Percentiles rank a stretch among this genome's conserved stretches.
phyloP scores from a whole-genome alignment of 2,888 invertebrate species.

The Hipparchia semele region DNA sequence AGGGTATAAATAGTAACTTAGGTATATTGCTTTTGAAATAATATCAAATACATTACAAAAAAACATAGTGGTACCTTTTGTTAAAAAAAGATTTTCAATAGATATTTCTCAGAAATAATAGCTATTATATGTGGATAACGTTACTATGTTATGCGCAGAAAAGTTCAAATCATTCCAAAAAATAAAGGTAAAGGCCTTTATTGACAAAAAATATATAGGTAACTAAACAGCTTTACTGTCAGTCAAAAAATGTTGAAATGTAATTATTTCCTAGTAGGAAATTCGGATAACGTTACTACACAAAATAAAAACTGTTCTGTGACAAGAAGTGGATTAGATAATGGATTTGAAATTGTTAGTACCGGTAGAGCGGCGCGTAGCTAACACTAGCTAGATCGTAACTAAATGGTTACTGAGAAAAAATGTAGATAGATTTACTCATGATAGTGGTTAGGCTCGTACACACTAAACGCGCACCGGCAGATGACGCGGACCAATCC shows the following conservation, averaged over 20 bases:
- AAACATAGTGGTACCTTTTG: no score
- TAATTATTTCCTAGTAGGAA: constrained; percentile 30
- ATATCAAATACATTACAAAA: background rate
- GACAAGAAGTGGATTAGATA: constrained; percentile 22
- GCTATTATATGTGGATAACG: no score
- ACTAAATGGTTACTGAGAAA: background rate
- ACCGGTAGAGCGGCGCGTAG: constrained; percentile 11
- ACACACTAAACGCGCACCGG: background rate
- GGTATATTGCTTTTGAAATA: background rate
- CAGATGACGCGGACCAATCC: no score
- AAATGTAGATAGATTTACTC: background rate
- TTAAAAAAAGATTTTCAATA: no score
- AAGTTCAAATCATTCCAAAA: no score
- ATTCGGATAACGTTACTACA: constrained; percentile 26
- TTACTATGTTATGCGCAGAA: no score
- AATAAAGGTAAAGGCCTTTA: constrained; percentile 5
- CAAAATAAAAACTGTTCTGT: constrained; percentile 22
- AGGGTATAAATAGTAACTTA: background rate
- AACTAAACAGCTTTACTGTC: constrained; percentile 13
- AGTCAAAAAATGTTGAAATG: constrained; percentile 24
- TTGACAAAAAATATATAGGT: constrained; percentile 15
- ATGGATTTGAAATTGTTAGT: constrained; percentile 25
- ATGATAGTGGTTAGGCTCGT: background rate
- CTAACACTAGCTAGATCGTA: constrained; percentile 7
- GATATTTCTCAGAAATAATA: no score